Percentiles rank a stretch among this genome's conserved stretches.
Evolutionary conservation across 2,888 invertebrate species (phyloP).

Genomic region (Dinocampus coccinellae): DNA sequence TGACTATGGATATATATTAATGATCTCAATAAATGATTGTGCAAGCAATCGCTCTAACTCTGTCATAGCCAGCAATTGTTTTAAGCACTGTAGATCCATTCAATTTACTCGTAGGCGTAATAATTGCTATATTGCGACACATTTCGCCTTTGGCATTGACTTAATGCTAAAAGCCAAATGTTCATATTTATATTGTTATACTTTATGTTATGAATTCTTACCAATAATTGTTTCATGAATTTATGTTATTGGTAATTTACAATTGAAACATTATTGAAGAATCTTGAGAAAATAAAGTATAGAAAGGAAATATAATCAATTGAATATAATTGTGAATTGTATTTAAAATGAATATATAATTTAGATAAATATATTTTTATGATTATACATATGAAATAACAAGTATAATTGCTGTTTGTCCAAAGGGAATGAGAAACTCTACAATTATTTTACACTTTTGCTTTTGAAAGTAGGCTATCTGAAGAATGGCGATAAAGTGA

Average conservation of each 20-base stretch:
- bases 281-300: no score
- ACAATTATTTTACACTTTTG: conserved; percentile 26
- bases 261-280: no score
- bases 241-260: no score
- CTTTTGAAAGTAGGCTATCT: conserved; percentile 53
- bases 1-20: conserved; percentile 11
- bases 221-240: background rate
- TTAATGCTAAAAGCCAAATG: conserved; percentile 40
- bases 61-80: conserved; percentile 21
- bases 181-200: background rate
- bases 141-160: conserved; percentile 65
- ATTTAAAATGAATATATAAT: no score
- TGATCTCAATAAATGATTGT: conserved; percentile 31
- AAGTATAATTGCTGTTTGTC: background rate
- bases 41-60: conserved; percentile 31
- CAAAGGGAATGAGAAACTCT: background rate
- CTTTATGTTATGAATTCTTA: background rate
- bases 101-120: conserved; percentile 62
- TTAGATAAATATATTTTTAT: no score
- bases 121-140: conserved; percentile 57
- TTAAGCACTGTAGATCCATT: conserved; percentile 1
- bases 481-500: conserved; percentile 53
- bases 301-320: no score
- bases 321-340: background rate
- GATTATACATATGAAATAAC: background rate